phyloP scores from a whole-genome alignment of 2,888 invertebrate genomes.

The Parelbella ahira region DNA sequence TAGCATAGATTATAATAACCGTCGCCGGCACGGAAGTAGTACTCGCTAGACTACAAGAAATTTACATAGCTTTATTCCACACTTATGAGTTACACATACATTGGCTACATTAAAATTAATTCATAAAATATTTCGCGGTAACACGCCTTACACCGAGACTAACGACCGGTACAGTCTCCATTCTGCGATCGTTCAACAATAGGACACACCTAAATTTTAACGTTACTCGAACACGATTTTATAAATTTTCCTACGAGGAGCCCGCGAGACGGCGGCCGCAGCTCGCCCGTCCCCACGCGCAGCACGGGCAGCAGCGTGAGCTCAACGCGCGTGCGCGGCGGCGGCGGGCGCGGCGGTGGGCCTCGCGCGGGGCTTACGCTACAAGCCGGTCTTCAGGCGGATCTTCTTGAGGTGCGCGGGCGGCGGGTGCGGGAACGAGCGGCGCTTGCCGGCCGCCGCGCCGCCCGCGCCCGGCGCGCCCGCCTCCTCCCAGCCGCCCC shows the following conservation, averaged over 20 bases:
- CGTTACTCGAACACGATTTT: slow-evolving; percentile 24
- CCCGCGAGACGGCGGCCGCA: slow-evolving; percentile 4
- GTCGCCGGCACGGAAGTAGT: too few species aligned
- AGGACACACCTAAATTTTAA: slow-evolving; percentile 2
- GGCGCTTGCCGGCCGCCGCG: slow-evolving; percentile 49
- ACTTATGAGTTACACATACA: too few species aligned
- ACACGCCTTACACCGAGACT: too few species aligned
- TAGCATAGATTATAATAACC: too few species aligned
- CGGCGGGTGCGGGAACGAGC: slow-evolving; percentile 50
- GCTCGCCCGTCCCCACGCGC: slow-evolving; percentile 2
- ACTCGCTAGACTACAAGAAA: too few species aligned
- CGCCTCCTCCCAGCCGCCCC: too few species aligned
- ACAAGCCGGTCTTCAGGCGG: slow-evolving; percentile 62
- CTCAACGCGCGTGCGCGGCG: slow-evolving; percentile 1
- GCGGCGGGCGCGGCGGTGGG: slow-evolving; percentile 33
- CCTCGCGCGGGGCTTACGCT: slow-evolving; percentile 53
- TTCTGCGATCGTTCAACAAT: background rate
- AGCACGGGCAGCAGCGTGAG: slow-evolving; percentile 2
- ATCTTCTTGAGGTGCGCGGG: slow-evolving; percentile 68
- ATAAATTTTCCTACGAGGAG: background rate
- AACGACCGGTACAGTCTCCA: too few species aligned
- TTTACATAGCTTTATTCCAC: too few species aligned
- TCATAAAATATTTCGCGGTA: too few species aligned
- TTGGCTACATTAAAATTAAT: too few species aligned
- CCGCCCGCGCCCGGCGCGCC: slow-evolving; percentile 34